Percentiles rank a stretch among this genome's conserved stretches.
These are phyloP conservation scores for Crenuchus spilurus DNA, from an alignment of 2,797 vertebrate species.

Conservation along the genomic window DNA sequence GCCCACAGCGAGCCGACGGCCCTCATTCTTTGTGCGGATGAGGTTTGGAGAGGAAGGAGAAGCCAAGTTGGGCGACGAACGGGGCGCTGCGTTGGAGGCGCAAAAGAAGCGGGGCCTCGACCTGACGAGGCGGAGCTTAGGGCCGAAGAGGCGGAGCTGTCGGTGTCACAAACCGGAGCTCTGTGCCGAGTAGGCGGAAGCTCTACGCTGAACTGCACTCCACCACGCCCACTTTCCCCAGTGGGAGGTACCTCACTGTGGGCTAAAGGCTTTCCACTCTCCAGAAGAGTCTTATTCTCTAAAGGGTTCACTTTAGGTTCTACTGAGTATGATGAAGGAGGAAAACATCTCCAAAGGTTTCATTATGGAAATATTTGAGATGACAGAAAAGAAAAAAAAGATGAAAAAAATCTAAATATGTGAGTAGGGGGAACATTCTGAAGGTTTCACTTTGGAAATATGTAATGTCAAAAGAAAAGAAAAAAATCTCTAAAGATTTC, in stretches of 20 bases:
- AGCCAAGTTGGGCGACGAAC: slow-evolving; percentile 57
- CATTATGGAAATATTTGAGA: slow-evolving; percentile 34
- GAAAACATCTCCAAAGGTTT: slow-evolving; percentile 23
- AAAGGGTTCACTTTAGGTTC: slow-evolving; percentile 70
- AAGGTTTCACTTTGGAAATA: slow-evolving; percentile 62
- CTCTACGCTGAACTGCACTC: slow-evolving; percentile 28
- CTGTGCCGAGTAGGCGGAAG: too few species aligned
- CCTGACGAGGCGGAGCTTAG: background rate
- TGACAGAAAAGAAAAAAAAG: slow-evolving; percentile 38
- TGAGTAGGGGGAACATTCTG: background rate
- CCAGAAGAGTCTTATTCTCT: slow-evolving; percentile 75
- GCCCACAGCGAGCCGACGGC: slow-evolving; percentile 75
- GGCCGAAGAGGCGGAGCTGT: background rate
- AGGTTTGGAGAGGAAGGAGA: slow-evolving; percentile 82
- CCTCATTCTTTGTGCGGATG: slow-evolving; percentile 85
- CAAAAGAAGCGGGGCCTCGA: slow-evolving; percentile 79
- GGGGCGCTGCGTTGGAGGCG: slow-evolving; percentile 63
- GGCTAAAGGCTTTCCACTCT: slow-evolving; percentile 69
- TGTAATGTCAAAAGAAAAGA: background rate
- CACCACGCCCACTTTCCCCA: slow-evolving; percentile 13
- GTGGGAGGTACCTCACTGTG: slow-evolving; percentile 38
- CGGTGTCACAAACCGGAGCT: background rate
- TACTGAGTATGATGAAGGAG: slow-evolving; percentile 3
- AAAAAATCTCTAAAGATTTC: slow-evolving; percentile 44
- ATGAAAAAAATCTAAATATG: background rate